Evolutionary conservation across 1,140 invertebrate species (phyloP), one percentile per base, ranked within the genome.

Genomic region (Anastrepha obliqua): DNA sequence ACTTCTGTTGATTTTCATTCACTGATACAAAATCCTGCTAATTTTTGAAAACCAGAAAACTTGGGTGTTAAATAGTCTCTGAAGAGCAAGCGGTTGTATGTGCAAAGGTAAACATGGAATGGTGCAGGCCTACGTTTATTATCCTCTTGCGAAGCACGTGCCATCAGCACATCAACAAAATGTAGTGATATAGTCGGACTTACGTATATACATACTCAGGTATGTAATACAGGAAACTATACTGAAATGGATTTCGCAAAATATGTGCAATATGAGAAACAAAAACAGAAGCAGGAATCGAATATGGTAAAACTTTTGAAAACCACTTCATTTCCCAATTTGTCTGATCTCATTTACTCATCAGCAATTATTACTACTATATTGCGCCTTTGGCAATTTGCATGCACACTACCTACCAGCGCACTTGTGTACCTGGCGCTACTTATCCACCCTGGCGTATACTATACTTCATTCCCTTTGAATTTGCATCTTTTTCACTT

Each of bases 401-500:
- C 74, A 81, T 81, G 13, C 47, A 55, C n/a, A 81, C 44, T 55
- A 51, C 47, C 11, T 55, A 55, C 15, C 42, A 20, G 47, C 20
- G 20, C 74, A 81, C 44, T 81, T 81, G 17, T 11, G 1, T 20
- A 7, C 3, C 47, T 20, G 39, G n/a, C 17, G 6, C 47, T 7
- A 1, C 2, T 17, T 20, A 51, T 11, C 42, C 47, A 81, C 44
- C 29, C 29, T n/a, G 11, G 5, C 0, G n/a, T 62, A 15, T n/a
- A 62, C 29, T 1, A 62, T 15, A 9, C 44, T 74, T 1, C 39
- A 3, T n/a, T 15, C 42, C 13, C 5, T 74, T 47, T 47, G 70
- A 81, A 29, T 81, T 81, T 81, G 17, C 74, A 81, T 81, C 51
- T 29, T 81, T 81, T 55, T 29, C 8, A 81, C 39, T n/a, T 13